Evolutionary conservation across 2,888 invertebrate species (phyloP).

Genomic region (Dyspetes luteomarginatus): DNA sequence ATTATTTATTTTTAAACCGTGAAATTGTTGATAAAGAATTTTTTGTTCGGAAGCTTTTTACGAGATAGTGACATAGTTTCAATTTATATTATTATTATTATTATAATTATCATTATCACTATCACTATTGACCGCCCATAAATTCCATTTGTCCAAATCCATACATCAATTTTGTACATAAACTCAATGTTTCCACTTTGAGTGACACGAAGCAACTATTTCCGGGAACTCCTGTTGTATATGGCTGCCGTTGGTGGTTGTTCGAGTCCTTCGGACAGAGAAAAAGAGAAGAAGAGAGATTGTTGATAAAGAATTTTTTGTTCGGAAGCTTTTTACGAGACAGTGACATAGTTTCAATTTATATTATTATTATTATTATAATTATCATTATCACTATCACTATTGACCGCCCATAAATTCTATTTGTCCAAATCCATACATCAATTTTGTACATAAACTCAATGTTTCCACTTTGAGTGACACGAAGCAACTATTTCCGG

Average conservation of each 20-base stretch:
- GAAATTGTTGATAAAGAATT: too few relatives aligned
- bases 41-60: too few relatives aligned
- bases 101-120: not conserved
- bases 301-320: too few relatives aligned
- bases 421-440: not conserved
- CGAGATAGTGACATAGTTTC: not conserved
- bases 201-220: not conserved
- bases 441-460: not conserved
- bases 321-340: too few relatives aligned
- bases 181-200: not conserved
- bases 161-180: not conserved
- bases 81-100: not conserved
- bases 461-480: not conserved
- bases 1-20: too few relatives aligned
- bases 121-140: not conserved
- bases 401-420: not conserved
- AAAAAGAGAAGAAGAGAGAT: too few relatives aligned
- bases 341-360: not conserved
- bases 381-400: not conserved
- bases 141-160: not conserved
- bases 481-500: not conserved
- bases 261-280: slow-evolving; percentile 16
- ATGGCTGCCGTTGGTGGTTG: not conserved
- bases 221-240: not conserved
- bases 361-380: not conserved